Percentiles rank a stretch among this genome's conserved stretches.
phyloP scores from a whole-genome alignment of 2,113 vertebrate genomes.

The Hemiprocne comata region DNA sequence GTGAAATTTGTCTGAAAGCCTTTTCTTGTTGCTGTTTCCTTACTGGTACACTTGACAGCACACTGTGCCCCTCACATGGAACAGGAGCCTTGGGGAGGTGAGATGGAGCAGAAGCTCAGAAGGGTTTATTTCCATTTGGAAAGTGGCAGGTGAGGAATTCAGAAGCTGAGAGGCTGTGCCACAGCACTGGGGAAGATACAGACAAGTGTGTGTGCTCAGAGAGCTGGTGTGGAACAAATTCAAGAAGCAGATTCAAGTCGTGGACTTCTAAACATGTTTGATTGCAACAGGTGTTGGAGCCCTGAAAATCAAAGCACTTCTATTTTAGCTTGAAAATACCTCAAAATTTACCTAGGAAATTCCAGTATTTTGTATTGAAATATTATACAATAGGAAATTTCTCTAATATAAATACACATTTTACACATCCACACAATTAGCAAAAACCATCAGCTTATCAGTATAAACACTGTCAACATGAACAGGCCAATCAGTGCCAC shows the following conservation, averaged over 20 bases:
- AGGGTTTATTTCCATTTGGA: background rate
- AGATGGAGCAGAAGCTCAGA: background rate
- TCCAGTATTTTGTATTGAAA: background rate
- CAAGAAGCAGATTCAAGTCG: background rate
- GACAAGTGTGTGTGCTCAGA: background rate
- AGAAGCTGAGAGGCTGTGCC: background rate
- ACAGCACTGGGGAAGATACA: background rate
- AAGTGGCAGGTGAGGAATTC: background rate
- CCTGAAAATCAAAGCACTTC: background rate
- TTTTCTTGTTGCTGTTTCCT: background rate
- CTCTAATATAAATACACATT: background rate
- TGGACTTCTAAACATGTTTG: background rate
- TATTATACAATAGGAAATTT: background rate
- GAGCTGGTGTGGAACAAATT: background rate
- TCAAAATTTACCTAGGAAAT: background rate
- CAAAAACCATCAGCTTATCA: background rate
- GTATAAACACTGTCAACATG: background rate
- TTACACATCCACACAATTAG: background rate
- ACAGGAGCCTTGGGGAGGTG: background rate
- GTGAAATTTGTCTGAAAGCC: background rate
- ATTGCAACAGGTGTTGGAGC: background rate
- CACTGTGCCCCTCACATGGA: background rate
- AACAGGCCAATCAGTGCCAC: background rate
- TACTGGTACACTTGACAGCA: background rate
- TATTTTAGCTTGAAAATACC: background rate